Conservation (phyloP, 2,113 vertebrate genomes). For the Typhlomys cinereus region DNA sequence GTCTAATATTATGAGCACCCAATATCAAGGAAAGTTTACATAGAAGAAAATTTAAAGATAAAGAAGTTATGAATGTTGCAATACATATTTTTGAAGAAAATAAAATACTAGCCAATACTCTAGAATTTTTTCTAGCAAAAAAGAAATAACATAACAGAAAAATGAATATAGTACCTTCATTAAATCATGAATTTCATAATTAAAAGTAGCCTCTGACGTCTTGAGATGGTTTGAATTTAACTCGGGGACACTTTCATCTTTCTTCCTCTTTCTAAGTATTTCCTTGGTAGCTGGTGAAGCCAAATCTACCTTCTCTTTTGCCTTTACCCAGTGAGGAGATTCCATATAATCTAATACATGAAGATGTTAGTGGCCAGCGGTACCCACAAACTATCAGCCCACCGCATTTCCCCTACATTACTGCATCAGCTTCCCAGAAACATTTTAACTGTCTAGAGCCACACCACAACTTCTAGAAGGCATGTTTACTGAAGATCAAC, state of each 20-base stretch:
- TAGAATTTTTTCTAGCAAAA: neutral
- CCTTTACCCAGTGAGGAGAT: neutral
- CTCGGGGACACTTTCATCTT: too few species aligned
- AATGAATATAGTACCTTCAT: neutral
- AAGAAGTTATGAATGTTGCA: neutral
- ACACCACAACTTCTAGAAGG: neutral
- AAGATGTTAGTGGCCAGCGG: fast-evolving
- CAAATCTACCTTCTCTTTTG: fast-evolving
- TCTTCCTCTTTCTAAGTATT: neutral
- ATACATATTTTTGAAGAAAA: neutral
- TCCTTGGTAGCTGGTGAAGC: neutral
- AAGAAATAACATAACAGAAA: neutral
- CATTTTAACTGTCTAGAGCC: neutral
- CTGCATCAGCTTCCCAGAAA: neutral
- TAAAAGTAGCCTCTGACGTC: too few species aligned
- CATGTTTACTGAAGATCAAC: neutral
- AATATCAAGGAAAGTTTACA: neutral
- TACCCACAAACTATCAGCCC: neutral
- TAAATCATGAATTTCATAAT: neutral
- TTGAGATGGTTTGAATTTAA: neutral
- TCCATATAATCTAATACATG: neutral
- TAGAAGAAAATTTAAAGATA: neutral
- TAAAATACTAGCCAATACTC: neutral
- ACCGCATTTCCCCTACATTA: neutral
- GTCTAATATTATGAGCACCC: neutral